phyloP scores from a whole-genome alignment of 2,113 vertebrate genomes.

The Paedocypris sp. region DNA sequence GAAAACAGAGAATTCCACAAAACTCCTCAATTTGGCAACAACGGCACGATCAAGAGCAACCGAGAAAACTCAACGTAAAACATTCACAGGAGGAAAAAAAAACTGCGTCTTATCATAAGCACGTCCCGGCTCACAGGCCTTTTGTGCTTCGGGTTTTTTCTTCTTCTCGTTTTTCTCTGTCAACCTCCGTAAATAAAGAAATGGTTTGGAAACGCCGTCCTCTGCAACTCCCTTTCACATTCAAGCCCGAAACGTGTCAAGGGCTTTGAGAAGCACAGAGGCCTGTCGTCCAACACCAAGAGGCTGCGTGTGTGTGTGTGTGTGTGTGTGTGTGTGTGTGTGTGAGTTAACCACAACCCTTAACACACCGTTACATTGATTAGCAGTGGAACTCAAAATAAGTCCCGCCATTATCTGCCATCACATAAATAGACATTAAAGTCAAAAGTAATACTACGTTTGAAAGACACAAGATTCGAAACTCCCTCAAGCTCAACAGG shows the following conservation, averaged over 20 bases:
- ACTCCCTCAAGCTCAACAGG: too few relatives aligned
- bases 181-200: constrained; percentile 68
- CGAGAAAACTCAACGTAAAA: constrained; percentile 50
- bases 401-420: constrained; percentile 3
- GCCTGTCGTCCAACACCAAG: constrained; percentile 53
- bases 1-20: constrained; percentile 38
- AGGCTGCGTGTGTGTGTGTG: constrained; percentile 41
- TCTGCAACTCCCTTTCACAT: constrained; percentile 56
- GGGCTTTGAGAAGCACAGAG: constrained; percentile 40
- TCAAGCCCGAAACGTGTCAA: constrained; percentile 44
- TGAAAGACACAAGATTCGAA: constrained; percentile 24
- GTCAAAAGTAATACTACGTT: constrained; percentile 34
- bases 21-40: constrained; percentile 42
- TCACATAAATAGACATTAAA: constrained; percentile 9
- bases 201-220: constrained; percentile 58
- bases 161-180: constrained; percentile 19
- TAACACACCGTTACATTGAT: too few relatives aligned
- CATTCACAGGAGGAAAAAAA: constrained; percentile 67
- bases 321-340: background rate
- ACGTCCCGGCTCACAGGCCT: constrained; percentile 29
- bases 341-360: background rate
- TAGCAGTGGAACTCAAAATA: constrained; percentile 13
- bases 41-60: constrained; percentile 54
- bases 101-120: constrained; percentile 47
- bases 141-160: too few relatives aligned